Conservation (phyloP, 2,888 invertebrate genomes). For the Ochropacha duplaris region DNA sequence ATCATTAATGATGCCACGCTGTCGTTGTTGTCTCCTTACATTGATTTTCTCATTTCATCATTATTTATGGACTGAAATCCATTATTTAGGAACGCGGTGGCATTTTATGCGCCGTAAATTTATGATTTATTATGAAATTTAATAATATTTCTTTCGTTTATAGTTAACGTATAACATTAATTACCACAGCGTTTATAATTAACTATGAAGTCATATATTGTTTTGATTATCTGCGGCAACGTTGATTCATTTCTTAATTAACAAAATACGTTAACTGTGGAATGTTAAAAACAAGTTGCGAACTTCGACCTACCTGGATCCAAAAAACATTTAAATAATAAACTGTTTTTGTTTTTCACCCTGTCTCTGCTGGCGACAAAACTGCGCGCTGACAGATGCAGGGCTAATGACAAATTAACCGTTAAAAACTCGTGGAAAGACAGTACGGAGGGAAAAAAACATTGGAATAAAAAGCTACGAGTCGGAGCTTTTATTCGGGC, state of each 20-base stretch:
- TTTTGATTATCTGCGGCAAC: neutral
- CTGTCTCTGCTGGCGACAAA: conserved; percentile 47
- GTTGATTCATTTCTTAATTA: neutral
- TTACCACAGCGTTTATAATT: conserved; percentile 21
- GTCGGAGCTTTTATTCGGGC: conserved; percentile 51
- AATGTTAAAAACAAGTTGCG: neutral
- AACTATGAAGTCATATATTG: conserved; percentile 12
- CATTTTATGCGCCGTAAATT: conserved; percentile 17
- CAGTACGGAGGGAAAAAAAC: conserved; percentile 54
- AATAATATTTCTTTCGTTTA: conserved; percentile 31
- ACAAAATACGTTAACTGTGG: neutral
- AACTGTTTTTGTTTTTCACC: conserved; percentile 44
- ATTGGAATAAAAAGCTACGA: conserved; percentile 53
- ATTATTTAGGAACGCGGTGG: conserved; percentile 24
- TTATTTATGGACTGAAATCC: conserved; percentile 45
- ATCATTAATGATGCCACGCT: conserved; percentile 65
- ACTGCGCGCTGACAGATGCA: conserved; percentile 65
- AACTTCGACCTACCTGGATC: neutral
- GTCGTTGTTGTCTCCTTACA: conserved; percentile 50
- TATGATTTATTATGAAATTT: conserved; percentile 31
- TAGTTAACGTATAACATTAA: conserved; percentile 32
- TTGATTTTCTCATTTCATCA: conserved; percentile 52
- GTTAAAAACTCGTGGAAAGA: conserved; percentile 68
- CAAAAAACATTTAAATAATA: conserved; percentile 34
- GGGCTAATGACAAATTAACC: conserved; percentile 75